Base-by-base conservation (phyloP, 2,797 vertebrate species). In the Fratercula arctica region DNA sequence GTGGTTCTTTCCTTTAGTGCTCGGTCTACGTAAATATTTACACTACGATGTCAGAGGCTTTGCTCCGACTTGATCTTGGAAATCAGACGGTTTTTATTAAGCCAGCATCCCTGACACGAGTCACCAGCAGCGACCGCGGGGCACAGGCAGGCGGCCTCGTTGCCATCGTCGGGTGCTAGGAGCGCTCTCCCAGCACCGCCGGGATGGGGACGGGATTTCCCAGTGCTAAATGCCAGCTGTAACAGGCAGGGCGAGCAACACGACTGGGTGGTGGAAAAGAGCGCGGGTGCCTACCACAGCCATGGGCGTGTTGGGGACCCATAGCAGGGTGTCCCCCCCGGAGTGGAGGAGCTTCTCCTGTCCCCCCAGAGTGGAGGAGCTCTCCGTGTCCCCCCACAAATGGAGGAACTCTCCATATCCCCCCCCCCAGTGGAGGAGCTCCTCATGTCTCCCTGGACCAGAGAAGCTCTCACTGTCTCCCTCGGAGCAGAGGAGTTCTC, bases 251-350 rank as follows among this genome's bases (percentile, higher is more conserved):
- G 16, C 10, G 54, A 46, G 29, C n/a, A 25, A 15, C 11, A 0
- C 3, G 6, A 3, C 25, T 0, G 69, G 20, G 60, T 0, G 16
- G 18, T 16, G 45, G 60, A 16, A 28, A 67, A 33, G 14, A 16
- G 37, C 5, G 1, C 1, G 13, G 33, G 39, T 20, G 8, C 24
- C 54, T 2, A 5, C 5, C 35, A 11, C 37, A 28, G 67, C 48
- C 1, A 2, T 0, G 6, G 67, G 17, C 3, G 9, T 3, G 26
- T 1, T 21, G 63, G 68, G 19, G 50, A 51, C n/a, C 43, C 10
- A 1, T 18, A 13, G 3, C 4, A 7, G 37, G 23, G 48, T 6
- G 19, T n/a, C 26, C n/a, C 3, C 50, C 3, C 15, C 15, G 9
- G 25, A 7, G 33, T 24, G 1, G 50, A 25, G 33, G 31, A 26